Evolutionary conservation across 1,140 invertebrate genomes (phyloP), one percentile per base, ranked within the genome.

Genomic region (Eurosta solidaginis): DNA sequence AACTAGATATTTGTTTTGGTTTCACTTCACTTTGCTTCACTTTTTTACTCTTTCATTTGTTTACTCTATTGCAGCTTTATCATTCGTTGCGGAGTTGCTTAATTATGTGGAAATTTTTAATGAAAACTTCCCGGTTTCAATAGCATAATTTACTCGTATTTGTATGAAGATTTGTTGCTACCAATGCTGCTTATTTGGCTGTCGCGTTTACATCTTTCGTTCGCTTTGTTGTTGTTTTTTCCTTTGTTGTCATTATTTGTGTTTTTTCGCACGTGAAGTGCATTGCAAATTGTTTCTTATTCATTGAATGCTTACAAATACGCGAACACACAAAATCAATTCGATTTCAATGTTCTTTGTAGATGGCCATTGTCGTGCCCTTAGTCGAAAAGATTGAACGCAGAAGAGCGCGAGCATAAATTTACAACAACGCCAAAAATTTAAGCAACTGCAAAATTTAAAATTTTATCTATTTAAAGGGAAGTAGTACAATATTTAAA

Each of bases 81-180:
- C 74, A 75, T 75, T 75, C 45, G 45, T 10, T 75, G 42, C 27
- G 74, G 42, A 47, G 74, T 36, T 45, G 74, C 47, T 75, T 75
- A 47, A 47, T 75, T 75, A 47, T 47, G 42, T 75, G 74, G 42
- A 45, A 50, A 47, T 45, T 75, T 75, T 75, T 75, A 50, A 47
- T 75, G 42, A 47, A 47, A 75, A 47, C 47, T 45, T 75, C 74
- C 25, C 14, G n/a, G 74, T 20, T 47, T 75, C 47, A 50, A 47
- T 47, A 5, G 42, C 47, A 6, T 12, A 36, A 29, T 74, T 9
- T 47, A 20, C n/a, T 74, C 3, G 12, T 47, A n/a, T 9, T 47
- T 47, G 47, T 75, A 50, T 50, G 29, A 42, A 45, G 74, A 36
- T 45, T 47, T 45, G 22, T 75, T 75, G 74, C 25, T 36, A 36